Percentiles rank a stretch among this genome's conserved stretches.
Evolutionary conservation across 2,888 invertebrate species (phyloP).

Genomic region (Xestia xanthographa): DNA sequence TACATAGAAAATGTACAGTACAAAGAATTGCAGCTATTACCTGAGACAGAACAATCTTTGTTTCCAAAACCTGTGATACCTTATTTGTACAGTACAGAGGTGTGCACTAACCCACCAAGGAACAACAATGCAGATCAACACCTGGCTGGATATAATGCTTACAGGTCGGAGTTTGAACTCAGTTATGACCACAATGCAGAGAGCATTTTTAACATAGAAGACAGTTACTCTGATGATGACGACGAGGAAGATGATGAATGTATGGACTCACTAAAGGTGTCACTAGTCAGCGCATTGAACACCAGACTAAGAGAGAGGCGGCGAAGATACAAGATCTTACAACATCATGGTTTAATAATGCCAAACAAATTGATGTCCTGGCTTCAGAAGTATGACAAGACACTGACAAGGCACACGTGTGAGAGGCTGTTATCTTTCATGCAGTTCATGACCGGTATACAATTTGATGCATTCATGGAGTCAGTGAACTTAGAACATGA

Average conservation of each 20-base stretch:
- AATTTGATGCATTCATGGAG: slow-evolving; percentile 95
- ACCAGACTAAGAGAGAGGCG: slow-evolving; percentile 93
- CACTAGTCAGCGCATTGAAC: slow-evolving; percentile 94
- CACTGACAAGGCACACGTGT: slow-evolving; percentile 89
- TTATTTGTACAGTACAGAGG: slow-evolving; percentile 91
- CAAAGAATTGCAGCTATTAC: slow-evolving; percentile 90
- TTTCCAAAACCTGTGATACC: slow-evolving; percentile 91
- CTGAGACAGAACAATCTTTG: slow-evolving; percentile 90
- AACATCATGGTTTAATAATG: slow-evolving; percentile 95
- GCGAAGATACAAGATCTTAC: slow-evolving; percentile 93
- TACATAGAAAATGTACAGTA: slow-evolving; percentile 93
- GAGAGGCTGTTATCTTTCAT: slow-evolving; percentile 93
- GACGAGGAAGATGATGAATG: slow-evolving; percentile 87
- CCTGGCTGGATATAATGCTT: slow-evolving; percentile 96
- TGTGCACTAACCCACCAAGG: slow-evolving; percentile 94
- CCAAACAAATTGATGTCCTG: slow-evolving; percentile 92
- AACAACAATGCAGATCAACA: slow-evolving; percentile 88
- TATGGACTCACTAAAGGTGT: slow-evolving; percentile 92
- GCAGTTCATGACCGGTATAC: slow-evolving; percentile 93
- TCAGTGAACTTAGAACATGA: slow-evolving; percentile 93
- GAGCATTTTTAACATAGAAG: slow-evolving; percentile 90
- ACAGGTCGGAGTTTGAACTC: slow-evolving; percentile 95
- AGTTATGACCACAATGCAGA: slow-evolving; percentile 96
- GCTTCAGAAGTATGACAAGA: slow-evolving; percentile 92
- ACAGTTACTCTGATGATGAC: slow-evolving; percentile 79